These are phyloP conservation scores for Dermatemys mawii DNA, from an alignment of 2,113 vertebrate species.

Conservation along the genomic window DNA sequence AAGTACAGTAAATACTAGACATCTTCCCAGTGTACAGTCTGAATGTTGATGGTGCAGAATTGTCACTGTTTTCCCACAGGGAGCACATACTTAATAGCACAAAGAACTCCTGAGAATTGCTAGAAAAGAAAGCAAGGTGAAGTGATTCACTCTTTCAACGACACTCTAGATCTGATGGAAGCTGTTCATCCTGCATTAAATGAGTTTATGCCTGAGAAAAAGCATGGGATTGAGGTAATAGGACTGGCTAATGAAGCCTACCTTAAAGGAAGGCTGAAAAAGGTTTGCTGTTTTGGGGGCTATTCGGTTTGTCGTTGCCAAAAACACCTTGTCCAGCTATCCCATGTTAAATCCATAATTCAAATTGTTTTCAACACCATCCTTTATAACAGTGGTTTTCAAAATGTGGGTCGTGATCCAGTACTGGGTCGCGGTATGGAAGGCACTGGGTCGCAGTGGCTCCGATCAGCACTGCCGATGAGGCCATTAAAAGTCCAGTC, in stretches of 20 bases:
- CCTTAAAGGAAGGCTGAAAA: background rate
- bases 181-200: conserved; percentile 28
- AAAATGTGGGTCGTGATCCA: too few species aligned
- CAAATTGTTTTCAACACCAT: background rate
- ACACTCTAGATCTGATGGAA: conserved; percentile 11
- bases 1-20: background rate
- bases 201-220: background rate
- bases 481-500: too few species aligned
- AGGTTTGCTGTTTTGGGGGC: background rate
- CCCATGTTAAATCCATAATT: fast-evolving
- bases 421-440: too few species aligned
- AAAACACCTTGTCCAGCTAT: background rate
- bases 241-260: conserved; percentile 41
- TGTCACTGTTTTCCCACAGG: background rate
- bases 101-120: background rate
- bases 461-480: too few species aligned
- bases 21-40: background rate
- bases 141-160: background rate
- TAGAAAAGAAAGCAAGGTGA: background rate
- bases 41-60: background rate
- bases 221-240: conserved; percentile 22
- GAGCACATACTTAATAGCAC: background rate
- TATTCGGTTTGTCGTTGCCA: background rate
- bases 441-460: too few species aligned
- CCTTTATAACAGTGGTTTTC: background rate